Evolutionary conservation across 2,113 vertebrate species (phyloP).

Genomic region (Aspidoscelis tigris): DNA sequence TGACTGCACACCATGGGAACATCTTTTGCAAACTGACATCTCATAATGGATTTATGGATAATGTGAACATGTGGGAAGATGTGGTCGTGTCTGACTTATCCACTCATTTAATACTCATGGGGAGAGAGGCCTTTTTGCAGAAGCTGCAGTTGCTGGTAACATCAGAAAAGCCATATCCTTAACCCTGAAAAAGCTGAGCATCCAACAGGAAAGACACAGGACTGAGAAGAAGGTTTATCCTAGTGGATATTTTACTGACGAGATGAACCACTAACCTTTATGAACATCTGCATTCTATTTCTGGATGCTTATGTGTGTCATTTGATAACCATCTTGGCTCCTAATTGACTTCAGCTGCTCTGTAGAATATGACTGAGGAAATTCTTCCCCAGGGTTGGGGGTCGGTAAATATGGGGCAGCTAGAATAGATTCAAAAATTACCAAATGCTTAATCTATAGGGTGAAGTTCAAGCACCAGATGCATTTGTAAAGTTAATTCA

Average conservation of each 20-base stretch:
- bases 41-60: background rate
- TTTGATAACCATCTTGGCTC: conserved; percentile 18
- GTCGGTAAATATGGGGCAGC: background rate
- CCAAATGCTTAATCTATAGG: background rate
- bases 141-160: too few species aligned
- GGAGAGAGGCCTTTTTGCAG: background rate
- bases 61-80: background rate
- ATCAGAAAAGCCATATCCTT: background rate
- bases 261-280: background rate
- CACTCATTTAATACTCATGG: background rate
- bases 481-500: background rate
- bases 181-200: fast-evolving
- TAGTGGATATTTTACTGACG: fast-evolving
- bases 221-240: background rate
- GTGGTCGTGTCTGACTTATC: background rate
- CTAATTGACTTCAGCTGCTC: conserved; percentile 61
- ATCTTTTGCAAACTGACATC: background rate
- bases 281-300: fast-evolving
- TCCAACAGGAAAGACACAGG: background rate
- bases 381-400: background rate
- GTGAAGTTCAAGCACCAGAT: background rate
- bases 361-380: conserved; percentile 16
- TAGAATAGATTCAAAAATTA: background rate
- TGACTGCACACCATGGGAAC: background rate
- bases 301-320: conserved; percentile 39